These are phyloP conservation scores for Brenthis hecate DNA, from an alignment of 2,888 invertebrate genomes.

Conservation along the genomic window DNA sequence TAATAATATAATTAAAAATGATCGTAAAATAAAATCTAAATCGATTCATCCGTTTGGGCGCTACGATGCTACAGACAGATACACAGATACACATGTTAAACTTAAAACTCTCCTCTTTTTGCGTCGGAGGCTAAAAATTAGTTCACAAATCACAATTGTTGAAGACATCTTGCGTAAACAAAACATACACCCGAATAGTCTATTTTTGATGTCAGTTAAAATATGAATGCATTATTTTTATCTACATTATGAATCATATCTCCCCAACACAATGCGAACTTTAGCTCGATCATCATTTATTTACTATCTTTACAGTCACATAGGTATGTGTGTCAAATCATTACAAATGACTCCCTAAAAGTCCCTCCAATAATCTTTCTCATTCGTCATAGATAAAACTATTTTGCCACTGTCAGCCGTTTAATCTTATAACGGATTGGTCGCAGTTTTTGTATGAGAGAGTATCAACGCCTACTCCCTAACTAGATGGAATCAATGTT, in stretches of 20 bases:
- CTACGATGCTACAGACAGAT: no score
- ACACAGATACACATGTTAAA: no score
- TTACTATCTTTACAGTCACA: conserved; percentile 28
- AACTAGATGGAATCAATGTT: conserved; percentile 16
- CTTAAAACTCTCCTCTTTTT: no score
- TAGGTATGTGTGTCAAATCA: conserved; percentile 34
- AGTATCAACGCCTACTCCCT: conserved; percentile 29
- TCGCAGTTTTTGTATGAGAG: conserved; percentile 33
- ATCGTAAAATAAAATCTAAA: no score
- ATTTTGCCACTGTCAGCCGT: conserved; percentile 49
- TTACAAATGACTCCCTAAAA: conserved; percentile 41
- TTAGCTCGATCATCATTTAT: conserved; percentile 29
- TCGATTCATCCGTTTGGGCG: no score
- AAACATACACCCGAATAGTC: no score
- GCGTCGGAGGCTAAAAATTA: no score
- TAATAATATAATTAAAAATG: no score
- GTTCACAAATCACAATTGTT: no score
- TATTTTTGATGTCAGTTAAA: no score
- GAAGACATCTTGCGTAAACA: no score
- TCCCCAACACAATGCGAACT: conserved; percentile 18
- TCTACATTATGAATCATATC: conserved; percentile 21
- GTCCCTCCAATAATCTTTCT: conserved; percentile 46
- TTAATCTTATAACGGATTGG: conserved; percentile 42
- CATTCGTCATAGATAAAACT: conserved; percentile 56
- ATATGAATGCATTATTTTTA: conserved; percentile 16